Evolutionary conservation across 2,113 vertebrate genomes (phyloP), one percentile per base, ranked within the genome.

Genomic region (Seriola aureovittata): DNA sequence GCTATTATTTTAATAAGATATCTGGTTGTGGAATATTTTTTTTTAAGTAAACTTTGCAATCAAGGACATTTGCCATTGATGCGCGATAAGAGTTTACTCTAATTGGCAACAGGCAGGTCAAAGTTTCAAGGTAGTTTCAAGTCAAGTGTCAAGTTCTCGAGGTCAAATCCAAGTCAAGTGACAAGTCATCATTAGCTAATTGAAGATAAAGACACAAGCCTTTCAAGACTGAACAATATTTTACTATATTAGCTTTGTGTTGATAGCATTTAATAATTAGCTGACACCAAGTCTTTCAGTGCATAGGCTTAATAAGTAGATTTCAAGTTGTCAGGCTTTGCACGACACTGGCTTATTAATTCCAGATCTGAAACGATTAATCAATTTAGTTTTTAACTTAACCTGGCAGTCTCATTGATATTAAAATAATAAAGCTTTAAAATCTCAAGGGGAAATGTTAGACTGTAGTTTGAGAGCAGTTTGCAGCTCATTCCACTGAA

Each of bases 91-190:
- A 40, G 34, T 40, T 48, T 75, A 12, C 78, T 68, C 57, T 59
- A 60, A 63, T 63, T 36, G 3, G 17, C 8, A 32, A 17, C 14
- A 23, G 64, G 13, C 16, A 25, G 57, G 69, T 68, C 57, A 59
- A 42, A 21, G 50, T 72, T 55, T 29, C 8, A 17, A 32, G 25
- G 46, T 68, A 42, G 10, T 75, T 46, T 62, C 58, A 68, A 63
- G 9, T 73, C 46, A 48, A 62, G 52, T 10, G 36, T 64, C 25
- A 48, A 23, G n/a, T 44, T 32, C 58, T 48, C 9, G 23, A 78
- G 46, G 46, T 19, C 17, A 4, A 65, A 9, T 60, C 54, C 66
- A 76, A 71, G 76, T 80, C 70, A 48, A 68, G 46, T 57, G 13
- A 48, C 42, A 21, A 19, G 25, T 69, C 57, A 29, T 50, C 48